Percentiles rank a stretch among this genome's conserved stretches.
These are phyloP conservation scores for Thereva nobilitata DNA, from an alignment of 2,888 invertebrate genomes.

Conservation along the genomic window DNA sequence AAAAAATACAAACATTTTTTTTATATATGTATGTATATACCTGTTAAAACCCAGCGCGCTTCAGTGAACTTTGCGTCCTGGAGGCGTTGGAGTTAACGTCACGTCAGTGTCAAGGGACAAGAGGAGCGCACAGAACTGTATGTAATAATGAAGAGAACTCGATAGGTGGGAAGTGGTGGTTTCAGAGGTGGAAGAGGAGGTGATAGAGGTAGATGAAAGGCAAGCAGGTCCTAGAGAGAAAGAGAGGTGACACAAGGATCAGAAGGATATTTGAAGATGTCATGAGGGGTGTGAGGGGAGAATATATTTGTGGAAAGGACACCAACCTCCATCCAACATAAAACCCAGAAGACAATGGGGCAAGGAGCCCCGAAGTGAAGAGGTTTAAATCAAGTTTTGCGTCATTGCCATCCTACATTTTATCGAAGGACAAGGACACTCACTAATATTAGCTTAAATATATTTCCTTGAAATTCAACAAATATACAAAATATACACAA, in stretches of 20 bases:
- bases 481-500: too few species aligned
- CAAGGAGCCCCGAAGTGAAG: not conserved
- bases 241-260: not conserved
- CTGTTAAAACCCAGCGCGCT: too few species aligned
- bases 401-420: conserved; percentile 32
- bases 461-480: conserved; percentile 2
- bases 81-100: too few species aligned
- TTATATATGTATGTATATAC: too few species aligned
- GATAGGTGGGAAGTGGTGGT: too few species aligned
- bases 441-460: not conserved
- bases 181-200: too few species aligned
- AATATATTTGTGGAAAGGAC: not conserved
- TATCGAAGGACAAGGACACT: conserved; percentile 27
- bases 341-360: too few species aligned
- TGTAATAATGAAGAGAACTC: too few species aligned
- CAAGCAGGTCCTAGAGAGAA: too few species aligned
- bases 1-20: too few species aligned
- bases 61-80: too few species aligned
- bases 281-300: not conserved
- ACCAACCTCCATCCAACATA: not conserved
- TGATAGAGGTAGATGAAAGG: conserved; percentile 4
- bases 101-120: conserved; percentile 21
- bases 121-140: not conserved
- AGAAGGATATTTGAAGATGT: conserved; percentile 6
- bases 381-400: conserved; percentile 28